Evolutionary conservation across 2,888 invertebrate species (phyloP).

Genomic region (Tipula confusa): DNA sequence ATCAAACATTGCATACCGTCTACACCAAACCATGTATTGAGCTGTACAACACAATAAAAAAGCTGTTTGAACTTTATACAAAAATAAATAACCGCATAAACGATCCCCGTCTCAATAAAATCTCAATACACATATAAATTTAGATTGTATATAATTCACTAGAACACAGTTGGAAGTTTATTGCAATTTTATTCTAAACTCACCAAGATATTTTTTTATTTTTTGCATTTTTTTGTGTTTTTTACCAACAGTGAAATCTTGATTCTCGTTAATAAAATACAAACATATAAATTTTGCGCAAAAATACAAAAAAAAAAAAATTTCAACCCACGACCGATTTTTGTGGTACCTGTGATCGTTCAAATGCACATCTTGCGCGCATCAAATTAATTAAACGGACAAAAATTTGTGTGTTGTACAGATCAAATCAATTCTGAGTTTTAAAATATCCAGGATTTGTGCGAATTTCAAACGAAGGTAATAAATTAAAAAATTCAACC

Average conservation of each 20-base stretch:
- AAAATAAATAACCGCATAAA: neutral
- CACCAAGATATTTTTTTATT: neutral
- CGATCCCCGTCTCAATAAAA: neutral
- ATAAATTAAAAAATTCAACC: neutral
- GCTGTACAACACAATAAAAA: neutral
- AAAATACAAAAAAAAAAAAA: neutral
- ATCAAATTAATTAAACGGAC: neutral
- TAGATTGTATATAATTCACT: neutral
- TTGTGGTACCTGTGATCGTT: neutral
- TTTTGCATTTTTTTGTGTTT: neutral
- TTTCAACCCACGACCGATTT: neutral
- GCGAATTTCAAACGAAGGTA: neutral
- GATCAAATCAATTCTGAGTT: neutral
- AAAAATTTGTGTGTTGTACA: neutral
- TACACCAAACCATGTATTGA: neutral
- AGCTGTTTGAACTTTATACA: neutral
- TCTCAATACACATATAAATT: neutral
- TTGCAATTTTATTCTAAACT: neutral
- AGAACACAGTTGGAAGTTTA: conserved; percentile 20
- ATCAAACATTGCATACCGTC: neutral
- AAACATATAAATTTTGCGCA: neutral
- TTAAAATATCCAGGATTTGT: neutral
- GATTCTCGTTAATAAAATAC: neutral
- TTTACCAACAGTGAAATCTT: neutral
- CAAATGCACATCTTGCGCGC: neutral